Evolutionary conservation across 2,797 vertebrate species (phyloP).

Genomic region (Hemibagrus guttatus): DNA sequence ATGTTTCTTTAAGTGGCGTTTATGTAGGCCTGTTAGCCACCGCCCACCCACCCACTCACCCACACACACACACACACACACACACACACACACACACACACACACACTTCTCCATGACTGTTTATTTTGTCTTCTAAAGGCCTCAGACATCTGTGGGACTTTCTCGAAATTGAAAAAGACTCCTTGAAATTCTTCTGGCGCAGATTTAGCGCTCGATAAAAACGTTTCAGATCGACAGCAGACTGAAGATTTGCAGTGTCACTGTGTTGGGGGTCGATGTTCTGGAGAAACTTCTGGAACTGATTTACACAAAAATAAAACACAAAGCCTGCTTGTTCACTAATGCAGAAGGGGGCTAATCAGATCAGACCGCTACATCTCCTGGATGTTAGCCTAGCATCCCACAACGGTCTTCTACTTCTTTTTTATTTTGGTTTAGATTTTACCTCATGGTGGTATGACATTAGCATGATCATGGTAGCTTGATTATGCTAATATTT

Average conservation of each 20-base stretch:
- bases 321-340: background rate
- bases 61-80: background rate
- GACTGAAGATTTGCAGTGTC: conserved; percentile 50
- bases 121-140: conserved; percentile 68
- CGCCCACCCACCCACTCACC: background rate
- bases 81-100: background rate
- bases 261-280: conserved; percentile 15
- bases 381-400: background rate
- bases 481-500: background rate
- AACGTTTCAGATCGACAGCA: background rate
- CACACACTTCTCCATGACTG: conserved; percentile 61
- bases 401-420: background rate
- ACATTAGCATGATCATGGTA: too few relatives aligned
- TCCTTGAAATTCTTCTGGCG: background rate
- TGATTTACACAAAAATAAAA: conserved; percentile 23
- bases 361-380: background rate
- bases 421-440: too few relatives aligned
- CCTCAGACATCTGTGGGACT: conserved; percentile 70
- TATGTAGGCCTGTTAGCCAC: conserved; percentile 63
- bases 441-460: background rate
- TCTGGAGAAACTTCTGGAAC: background rate
- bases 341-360: background rate
- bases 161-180: conserved; percentile 57
- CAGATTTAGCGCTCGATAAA: background rate
- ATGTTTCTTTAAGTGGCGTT: conserved; percentile 72